Base-by-base conservation (phyloP, 30 jellyfish, hydroid and myxozoan genomes). In the Turritopsis dohrnii region DNA sequence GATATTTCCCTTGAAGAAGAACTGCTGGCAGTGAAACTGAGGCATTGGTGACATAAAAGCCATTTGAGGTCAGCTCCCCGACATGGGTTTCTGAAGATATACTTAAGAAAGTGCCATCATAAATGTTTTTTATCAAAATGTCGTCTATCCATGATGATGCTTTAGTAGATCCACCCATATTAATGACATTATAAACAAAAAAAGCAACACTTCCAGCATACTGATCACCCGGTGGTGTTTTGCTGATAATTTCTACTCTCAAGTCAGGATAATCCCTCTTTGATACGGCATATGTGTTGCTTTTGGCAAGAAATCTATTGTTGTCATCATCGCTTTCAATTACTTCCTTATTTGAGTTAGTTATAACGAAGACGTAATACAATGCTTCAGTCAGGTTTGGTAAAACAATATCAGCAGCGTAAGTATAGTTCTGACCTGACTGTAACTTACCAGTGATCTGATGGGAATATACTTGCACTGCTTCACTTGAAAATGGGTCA, bases 131-230 rank as follows among this genome's bases (percentile, higher is more conserved):
- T 8, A 52, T 23, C 13, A 23, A 21, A n/a, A 79, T 75, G 21
- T 29, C 26, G 82, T 79, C 85, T 8, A 27, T 79, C 85, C 85
- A 79, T 28, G 85, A 28, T 1, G 79, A 23, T 18, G 23, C 29
- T 21, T n/a, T 21, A 19, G 85, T 52, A 1, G 79, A 8, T 29
- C 79, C 79, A 18, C 85, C 85, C 8, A 21, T n/a, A 28, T 79
- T 79, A 1, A 52, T 18, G 29, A 79, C 85, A 21, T n/a, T 19
- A n/a, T 29, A 79, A 19, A 25, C 13, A 21, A 79, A 5, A n/a
- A 23, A 25, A 16, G 53, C 30, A 1, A 18, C 25, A 21, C 20
- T 28, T n/a, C 85, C 85, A 28, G 79, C 85, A n/a, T 23, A 25
- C 31, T 23, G 29, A 26, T 17, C 17, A 5, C 29, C 29, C 9